Base-by-base conservation (phyloP, 1,140 invertebrate species). In the Drosophila suzukii region DNA sequence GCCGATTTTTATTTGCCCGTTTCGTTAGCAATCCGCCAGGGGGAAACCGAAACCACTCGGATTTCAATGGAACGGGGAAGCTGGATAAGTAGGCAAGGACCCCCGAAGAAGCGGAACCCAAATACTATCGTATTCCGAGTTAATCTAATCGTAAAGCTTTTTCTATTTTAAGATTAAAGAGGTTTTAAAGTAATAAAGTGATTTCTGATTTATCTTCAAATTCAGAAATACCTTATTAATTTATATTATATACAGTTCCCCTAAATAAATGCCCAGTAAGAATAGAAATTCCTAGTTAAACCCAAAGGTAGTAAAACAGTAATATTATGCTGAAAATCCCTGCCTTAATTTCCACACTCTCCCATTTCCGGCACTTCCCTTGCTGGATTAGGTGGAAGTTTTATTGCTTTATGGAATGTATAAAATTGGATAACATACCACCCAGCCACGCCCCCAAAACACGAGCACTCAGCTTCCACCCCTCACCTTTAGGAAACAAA, bases 1-100 rank as follows among this genome's bases (percentile, higher is more conserved):
- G 82, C 82, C 84, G 68, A 86, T 85, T 86, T 77, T 85, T 88
- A 82, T 86, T 86, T 86, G 76, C 83, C 88, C 83, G 51, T 86
- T 86, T 86, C 79, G 83, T 86, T 86, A 88, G 83, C 82, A 75
- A 81, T 74, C 82, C 49, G 41, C 36, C 24, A 36, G 75, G 60
- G 49, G 49, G 32, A 51, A 38, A 68, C 71, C 43, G 73, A 71
- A 72, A 62, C 65, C 72, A 72, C 84, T 86, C 83, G 34, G 63
- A 83, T 86, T 86, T 86, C 84, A 60, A 72, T 62, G 59, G 78
- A 82, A 78, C 55, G n/a, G 63, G 62, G 56, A 13, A 13, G 47
- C 39, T 63, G 58, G 57, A n/a, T 39, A n/a, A 10, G 32, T 34
- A 56, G 47, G 34, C 10, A 3, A 38, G 24, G 62, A 66, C 78